Percentiles rank a stretch among this genome's conserved stretches.
Evolutionary conservation across 2,113 vertebrate species (phyloP).

Genomic region (Hippocampus abdominalis): DNA sequence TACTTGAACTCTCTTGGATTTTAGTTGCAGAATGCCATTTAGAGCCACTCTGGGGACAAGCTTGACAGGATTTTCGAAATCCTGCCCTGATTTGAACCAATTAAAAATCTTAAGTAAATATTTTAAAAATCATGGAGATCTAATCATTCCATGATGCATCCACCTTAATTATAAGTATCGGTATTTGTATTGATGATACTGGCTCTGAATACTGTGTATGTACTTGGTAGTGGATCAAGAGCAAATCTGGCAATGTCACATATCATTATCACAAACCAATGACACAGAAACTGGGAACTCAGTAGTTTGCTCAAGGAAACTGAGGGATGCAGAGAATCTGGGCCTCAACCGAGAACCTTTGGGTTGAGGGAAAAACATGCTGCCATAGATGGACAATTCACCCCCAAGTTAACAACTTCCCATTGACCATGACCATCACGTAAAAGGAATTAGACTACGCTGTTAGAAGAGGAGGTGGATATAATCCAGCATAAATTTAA

Average conservation of each 20-base stretch:
- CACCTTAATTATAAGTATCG: too few relatives aligned
- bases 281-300: background rate
- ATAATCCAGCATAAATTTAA: constrained; percentile 41
- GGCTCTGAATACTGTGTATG: background rate
- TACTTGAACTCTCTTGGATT: too few relatives aligned
- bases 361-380: background rate
- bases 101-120: too few relatives aligned
- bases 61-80: too few relatives aligned
- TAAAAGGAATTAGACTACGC: constrained; percentile 15
- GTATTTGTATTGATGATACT: background rate
- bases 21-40: too few relatives aligned
- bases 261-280: background rate
- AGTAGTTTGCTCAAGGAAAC: background rate
- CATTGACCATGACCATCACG: background rate
- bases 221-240: background rate
- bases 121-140: too few relatives aligned
- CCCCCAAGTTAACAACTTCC: background rate
- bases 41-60: too few relatives aligned
- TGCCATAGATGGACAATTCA: background rate
- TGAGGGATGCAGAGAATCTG: background rate
- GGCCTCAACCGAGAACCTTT: background rate
- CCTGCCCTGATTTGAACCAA: too few relatives aligned
- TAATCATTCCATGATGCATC: too few relatives aligned
- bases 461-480: constrained; percentile 28
- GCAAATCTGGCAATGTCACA: background rate